Evolutionary conservation across 2,113 vertebrate species (phyloP), one percentile per base, ranked within the genome.

Genomic region (Gasterosteus nipponicus): DNA sequence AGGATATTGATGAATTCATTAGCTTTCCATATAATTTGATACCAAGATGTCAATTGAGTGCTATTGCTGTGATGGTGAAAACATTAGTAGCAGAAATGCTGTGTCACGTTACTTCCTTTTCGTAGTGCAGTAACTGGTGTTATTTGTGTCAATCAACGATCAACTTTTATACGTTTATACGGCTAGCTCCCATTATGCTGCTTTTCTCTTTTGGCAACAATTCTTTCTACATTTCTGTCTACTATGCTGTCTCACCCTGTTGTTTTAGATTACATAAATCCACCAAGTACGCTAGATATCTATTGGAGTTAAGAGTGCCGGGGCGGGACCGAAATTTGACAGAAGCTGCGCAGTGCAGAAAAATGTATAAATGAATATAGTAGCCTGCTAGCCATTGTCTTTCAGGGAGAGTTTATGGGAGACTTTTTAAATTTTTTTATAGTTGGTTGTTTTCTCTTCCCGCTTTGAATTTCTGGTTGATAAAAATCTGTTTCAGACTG

Each of bases 361-460:
- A 26, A 54, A 26, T 26, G 22, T 5, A 56, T 29, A 29, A 56
- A 29, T 68, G 12, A 76, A 38, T 78, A 68, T 51, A 60, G 61
- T 82, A 19, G 9, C 63, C 59, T 1, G 2, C 11, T 58, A 38
- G n/a, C 35, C 70, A 6, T 31, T 4, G 8, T 68, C 64, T 75
- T 3, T 62, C 74, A 86, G 72, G 74, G 80, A 75, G 42, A 70
- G 22, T 1, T 22, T 51, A 16, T 1, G 63, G 39, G 54, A 80
- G 59, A 33, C 46, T 26, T 77, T 42, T 77, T 73, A n/a, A n/a
- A n/a, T 69, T 26, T 26, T 26, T 26, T 26, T 26, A 29, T 67
- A 14, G 26, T 83, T 8, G 9, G 29, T 53, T 65, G 31, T 78
- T 80, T 84, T 72, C 51, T 77, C 2, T 80, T 69, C 41, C 61